phyloP scores from a whole-genome alignment of 2,113 vertebrate genomes.

The Oceanodroma tethys region DNA sequence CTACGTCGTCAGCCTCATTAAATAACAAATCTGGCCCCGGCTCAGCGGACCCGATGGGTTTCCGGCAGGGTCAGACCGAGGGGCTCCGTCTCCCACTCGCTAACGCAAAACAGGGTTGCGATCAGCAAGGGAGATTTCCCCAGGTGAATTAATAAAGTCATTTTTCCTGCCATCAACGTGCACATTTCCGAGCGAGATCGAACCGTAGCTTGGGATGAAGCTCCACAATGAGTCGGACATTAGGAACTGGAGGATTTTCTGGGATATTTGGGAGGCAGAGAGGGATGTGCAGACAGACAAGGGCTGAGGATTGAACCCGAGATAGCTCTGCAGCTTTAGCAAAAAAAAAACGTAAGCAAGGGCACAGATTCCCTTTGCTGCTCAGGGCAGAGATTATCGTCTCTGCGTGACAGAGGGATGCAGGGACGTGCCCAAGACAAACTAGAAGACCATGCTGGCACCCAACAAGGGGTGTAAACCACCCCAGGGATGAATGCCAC shows the following conservation, averaged over 20 bases:
- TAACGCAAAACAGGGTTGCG: not conserved
- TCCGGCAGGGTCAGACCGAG: not conserved
- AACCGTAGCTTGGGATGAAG: rapidly evolving
- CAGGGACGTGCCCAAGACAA: not conserved
- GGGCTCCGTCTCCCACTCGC: not conserved
- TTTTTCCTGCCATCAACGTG: rapidly evolving
- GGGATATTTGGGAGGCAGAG: not conserved
- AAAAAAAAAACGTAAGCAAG: too few species aligned
- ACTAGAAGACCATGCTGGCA: rapidly evolving
- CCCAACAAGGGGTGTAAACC: not conserved
- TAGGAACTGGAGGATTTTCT: rapidly evolving
- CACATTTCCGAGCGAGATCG: rapidly evolving
- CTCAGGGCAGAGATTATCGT: not conserved
- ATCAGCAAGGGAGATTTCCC: not conserved
- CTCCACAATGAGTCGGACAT: rapidly evolving
- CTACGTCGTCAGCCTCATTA: not conserved
- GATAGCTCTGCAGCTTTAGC: not conserved
- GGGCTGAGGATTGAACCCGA: rapidly evolving
- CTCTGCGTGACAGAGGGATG: not conserved
- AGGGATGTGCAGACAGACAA: not conserved
- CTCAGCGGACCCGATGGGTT: slow-evolving; percentile 2
- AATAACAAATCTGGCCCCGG: not conserved
- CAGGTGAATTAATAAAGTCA: not conserved
- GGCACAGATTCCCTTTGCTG: not conserved
- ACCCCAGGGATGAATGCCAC: not conserved